Conservation (phyloP, 2,797 vertebrate genomes). For the Muraenolepis orangiensis region DNA sequence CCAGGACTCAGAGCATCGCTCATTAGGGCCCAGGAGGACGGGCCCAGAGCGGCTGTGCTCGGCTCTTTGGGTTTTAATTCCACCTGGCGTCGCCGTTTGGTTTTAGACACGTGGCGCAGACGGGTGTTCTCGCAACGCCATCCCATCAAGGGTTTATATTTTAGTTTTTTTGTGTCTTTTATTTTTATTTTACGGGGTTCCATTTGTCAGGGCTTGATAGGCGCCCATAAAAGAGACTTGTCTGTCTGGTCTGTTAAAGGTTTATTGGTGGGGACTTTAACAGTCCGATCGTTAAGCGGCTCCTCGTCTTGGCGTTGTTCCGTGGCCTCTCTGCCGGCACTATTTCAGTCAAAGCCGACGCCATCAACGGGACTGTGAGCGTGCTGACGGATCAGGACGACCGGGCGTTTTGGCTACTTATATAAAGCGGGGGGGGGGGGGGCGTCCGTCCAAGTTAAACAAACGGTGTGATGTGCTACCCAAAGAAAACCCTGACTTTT, state of each 20-base stretch:
- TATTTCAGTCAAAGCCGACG: slow-evolving; percentile 35
- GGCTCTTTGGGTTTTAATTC: too few species aligned
- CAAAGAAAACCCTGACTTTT: not conserved
- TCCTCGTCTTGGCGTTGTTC: slow-evolving; percentile 38
- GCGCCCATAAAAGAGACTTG: slow-evolving; percentile 39
- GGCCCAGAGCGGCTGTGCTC: too few species aligned
- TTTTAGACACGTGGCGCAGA: too few species aligned
- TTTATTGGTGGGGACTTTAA: slow-evolving; percentile 34
- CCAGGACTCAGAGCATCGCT: too few species aligned
- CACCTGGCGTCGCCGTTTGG: too few species aligned
- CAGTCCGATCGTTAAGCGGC: slow-evolving; percentile 13
- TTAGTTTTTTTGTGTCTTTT: not conserved
- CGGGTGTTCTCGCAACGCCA: too few species aligned
- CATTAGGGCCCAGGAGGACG: too few species aligned
- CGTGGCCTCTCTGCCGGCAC: slow-evolving; percentile 38
- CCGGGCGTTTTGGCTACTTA: slow-evolving; percentile 40
- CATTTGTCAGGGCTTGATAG: not conserved
- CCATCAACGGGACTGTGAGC: slow-evolving; percentile 23
- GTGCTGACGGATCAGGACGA: slow-evolving; percentile 34
- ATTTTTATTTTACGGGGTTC: not conserved
- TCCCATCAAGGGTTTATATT: too few species aligned
- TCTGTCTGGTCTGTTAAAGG: slow-evolving; percentile 20
- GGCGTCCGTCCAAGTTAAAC: not conserved
- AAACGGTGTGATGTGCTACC: not conserved
- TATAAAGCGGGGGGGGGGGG: not conserved